Conservation (phyloP, 2,113 vertebrate species). For the Crotalus horridus region DNA sequence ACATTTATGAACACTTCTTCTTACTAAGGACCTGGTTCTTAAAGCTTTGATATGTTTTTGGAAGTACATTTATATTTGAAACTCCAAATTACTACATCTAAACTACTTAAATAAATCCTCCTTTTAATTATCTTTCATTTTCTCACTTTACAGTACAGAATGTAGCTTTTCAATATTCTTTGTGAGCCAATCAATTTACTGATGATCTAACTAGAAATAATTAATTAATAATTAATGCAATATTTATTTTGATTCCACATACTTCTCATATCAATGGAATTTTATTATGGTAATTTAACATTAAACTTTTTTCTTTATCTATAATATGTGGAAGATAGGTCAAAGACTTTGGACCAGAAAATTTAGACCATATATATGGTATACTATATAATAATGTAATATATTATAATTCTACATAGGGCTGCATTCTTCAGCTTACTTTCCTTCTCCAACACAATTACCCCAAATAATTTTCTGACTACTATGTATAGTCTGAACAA, state of each 20-base stretch:
- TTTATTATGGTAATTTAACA: neutral
- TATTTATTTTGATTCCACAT: neutral
- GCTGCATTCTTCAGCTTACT: neutral
- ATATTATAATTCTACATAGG: too few relatives aligned
- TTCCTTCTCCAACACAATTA: neutral
- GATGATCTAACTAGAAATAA: neutral
- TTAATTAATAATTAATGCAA: conserved; percentile 14
- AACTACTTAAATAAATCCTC: neutral
- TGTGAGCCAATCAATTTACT: neutral
- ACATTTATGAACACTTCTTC: neutral
- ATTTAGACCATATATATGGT: neutral
- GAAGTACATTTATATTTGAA: neutral
- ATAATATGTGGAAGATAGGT: neutral
- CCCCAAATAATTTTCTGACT: neutral
- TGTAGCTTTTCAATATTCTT: neutral
- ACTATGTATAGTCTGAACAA: neutral
- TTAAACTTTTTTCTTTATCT: neutral
- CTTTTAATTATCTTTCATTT: neutral
- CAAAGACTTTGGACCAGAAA: neutral
- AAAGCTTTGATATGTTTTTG: neutral
- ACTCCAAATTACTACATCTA: neutral
- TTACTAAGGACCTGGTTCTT: neutral
- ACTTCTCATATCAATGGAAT: neutral
- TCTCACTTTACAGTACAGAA: neutral
- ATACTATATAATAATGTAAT: too few relatives aligned